These are phyloP conservation scores for Drosophila setosimentum DNA, from an alignment of 2,888 invertebrate species.

Conservation along the genomic window DNA sequence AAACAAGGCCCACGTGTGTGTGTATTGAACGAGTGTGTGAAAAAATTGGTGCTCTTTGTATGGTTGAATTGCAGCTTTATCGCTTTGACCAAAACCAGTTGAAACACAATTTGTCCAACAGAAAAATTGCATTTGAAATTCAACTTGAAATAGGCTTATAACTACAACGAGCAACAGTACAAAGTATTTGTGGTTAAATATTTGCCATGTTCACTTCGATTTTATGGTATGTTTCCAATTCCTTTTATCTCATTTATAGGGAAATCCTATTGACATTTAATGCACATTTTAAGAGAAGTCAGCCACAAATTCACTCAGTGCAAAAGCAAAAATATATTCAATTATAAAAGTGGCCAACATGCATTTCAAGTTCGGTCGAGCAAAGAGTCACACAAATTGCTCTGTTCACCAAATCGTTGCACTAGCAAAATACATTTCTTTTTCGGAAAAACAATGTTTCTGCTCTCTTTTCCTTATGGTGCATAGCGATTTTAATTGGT, in stretches of 20 bases:
- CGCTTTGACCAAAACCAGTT: conserved; percentile 51
- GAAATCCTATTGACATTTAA: conserved; percentile 64
- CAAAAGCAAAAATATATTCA: conserved; percentile 7
- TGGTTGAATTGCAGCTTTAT: conserved; percentile 54
- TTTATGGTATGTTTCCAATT: conserved; percentile 6
- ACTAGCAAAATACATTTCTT: not conserved
- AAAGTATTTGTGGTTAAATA: conserved; percentile 12
- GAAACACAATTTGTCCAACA: conserved; percentile 51
- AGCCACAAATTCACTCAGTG: conserved; percentile 27
- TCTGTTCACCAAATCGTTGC: not conserved
- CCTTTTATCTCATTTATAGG: conserved; percentile 41
- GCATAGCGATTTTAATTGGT: conserved; percentile 62
- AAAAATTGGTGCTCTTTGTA: conserved; percentile 28
- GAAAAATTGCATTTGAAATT: conserved; percentile 22
- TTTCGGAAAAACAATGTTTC: not conserved
- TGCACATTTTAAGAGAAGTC: conserved; percentile 27
- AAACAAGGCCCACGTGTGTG: conserved; percentile 2
- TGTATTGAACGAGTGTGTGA: not conserved
- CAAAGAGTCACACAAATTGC: not conserved
- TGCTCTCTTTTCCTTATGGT: not conserved
- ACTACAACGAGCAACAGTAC: not conserved
- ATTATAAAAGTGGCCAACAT: conserved; percentile 7
- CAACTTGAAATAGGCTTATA: conserved; percentile 17
- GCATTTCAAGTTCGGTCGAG: not conserved
- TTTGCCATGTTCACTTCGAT: conserved; percentile 10